These are phyloP conservation scores for Pimpla rufipes DNA, from an alignment of 2,888 invertebrate genomes.

Conservation along the genomic window DNA sequence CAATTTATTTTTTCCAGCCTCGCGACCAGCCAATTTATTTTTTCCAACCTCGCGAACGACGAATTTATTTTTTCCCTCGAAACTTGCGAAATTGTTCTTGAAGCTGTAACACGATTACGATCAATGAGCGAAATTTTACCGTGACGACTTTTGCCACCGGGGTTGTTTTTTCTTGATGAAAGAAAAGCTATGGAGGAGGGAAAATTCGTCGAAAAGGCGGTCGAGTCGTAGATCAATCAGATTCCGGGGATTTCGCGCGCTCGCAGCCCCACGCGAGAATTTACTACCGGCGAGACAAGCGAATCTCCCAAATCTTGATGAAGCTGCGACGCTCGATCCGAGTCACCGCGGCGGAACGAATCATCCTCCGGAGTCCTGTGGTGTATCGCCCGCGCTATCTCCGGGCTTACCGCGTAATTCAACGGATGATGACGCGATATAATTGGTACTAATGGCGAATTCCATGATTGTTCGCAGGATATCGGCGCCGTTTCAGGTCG, in stretches of 20 bases:
- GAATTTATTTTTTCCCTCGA: no score
- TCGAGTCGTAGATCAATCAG: conserved; percentile 42
- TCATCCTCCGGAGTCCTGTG: not conserved
- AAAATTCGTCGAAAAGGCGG: not conserved
- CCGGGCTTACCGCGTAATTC: not conserved
- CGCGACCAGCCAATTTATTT: no score
- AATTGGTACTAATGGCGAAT: conserved; percentile 32
- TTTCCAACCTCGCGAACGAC: no score
- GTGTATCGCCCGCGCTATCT: not conserved
- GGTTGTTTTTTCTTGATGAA: not conserved
- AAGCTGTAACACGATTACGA: not conserved
- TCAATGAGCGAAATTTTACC: not conserved
- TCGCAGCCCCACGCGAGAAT: conserved; percentile 12
- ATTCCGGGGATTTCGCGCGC: conserved; percentile 26
- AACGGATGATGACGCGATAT: conserved; percentile 1
- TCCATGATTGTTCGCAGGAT: conserved; percentile 86
- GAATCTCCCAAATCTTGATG: conserved; percentile 74
- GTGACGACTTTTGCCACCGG: not conserved
- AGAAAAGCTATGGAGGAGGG: not conserved
- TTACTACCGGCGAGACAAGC: conserved; percentile 22
- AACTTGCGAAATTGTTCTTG: no score
- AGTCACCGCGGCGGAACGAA: not conserved
- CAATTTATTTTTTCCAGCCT: no score
- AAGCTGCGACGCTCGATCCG: conserved; percentile 67
- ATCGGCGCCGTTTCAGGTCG: conserved; percentile 87